Percentiles rank a stretch among this genome's conserved stretches.
phyloP scores from a whole-genome alignment of 2,888 invertebrate species.

The Acleris cristana region DNA sequence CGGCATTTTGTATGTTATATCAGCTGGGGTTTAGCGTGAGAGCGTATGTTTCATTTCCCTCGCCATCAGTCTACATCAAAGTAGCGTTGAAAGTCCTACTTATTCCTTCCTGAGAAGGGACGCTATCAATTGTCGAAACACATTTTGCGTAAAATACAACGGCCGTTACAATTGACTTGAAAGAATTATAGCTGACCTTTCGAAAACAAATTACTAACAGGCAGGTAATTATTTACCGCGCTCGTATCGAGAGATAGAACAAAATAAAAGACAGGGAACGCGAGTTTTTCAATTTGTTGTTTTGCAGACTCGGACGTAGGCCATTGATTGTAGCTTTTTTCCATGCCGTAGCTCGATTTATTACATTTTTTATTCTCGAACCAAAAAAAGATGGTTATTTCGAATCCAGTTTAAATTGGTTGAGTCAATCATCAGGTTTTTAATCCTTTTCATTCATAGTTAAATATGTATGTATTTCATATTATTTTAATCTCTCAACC shows the following conservation, averaged over 20 bases:
- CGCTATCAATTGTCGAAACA: constrained; percentile 24
- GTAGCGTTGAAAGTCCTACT: neutral
- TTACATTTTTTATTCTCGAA: too few relatives aligned
- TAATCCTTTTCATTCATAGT: too few relatives aligned
- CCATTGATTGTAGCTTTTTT: constrained; percentile 12
- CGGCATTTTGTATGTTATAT: too few relatives aligned
- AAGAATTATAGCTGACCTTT: constrained; percentile 41
- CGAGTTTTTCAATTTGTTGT: neutral
- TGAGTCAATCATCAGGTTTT: too few relatives aligned
- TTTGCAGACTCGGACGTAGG: constrained; percentile 10
- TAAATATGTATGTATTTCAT: too few relatives aligned
- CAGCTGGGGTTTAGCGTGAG: constrained; percentile 10
- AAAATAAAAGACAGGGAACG: constrained; percentile 13
- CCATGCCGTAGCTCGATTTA: neutral
- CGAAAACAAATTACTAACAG: constrained; percentile 39
- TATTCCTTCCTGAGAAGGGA: constrained; percentile 1
- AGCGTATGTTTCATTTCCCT: constrained; percentile 11
- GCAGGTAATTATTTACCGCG: constrained; percentile 38
- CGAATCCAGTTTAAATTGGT: too few relatives aligned
- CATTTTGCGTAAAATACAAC: constrained; percentile 32
- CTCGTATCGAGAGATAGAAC: constrained; percentile 21
- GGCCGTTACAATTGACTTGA: constrained; percentile 34
- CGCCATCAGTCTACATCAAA: constrained; percentile 1
- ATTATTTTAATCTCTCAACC: too few relatives aligned
- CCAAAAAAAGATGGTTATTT: too few relatives aligned